These are phyloP conservation scores for Paramormyrops kingsleyae DNA, from an alignment of 2,113 vertebrate species.

Conservation along the genomic window DNA sequence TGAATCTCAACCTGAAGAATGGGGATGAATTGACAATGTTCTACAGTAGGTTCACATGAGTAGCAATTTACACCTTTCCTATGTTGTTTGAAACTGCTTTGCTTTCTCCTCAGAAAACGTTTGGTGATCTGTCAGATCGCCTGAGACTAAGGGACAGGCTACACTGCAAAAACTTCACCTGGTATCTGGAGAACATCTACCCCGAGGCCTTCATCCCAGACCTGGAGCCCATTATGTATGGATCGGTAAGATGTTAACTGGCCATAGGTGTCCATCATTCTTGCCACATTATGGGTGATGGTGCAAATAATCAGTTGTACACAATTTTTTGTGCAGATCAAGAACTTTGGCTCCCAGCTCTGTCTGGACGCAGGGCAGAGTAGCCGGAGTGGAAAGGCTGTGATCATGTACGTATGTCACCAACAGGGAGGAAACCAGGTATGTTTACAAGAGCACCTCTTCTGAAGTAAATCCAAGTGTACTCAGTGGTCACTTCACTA, in stretches of 20 bases:
- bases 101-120: conserved; percentile 60
- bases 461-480: not conserved
- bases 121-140: conserved; percentile 69
- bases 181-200: conserved; percentile 74
- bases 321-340: conserved; percentile 53
- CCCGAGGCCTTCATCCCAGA: conserved; percentile 75
- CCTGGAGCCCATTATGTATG: conserved; percentile 57
- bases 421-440: conserved; percentile 72
- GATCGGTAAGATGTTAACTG: conserved; percentile 56
- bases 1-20: not conserved
- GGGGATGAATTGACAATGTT: not conserved
- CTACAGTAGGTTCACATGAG: not conserved
- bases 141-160: conserved; percentile 61
- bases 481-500: not conserved
- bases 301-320: not conserved
- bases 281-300: not conserved
- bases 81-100: not conserved
- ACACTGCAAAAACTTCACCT: conserved; percentile 73
- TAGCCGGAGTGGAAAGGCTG: conserved; percentile 54
- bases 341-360: conserved; percentile 56
- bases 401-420: conserved; percentile 66
- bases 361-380: conserved; percentile 65
- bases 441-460: not conserved
- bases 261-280: not conserved
- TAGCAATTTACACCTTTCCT: not conserved